Evolutionary conservation across 2,113 vertebrate genomes (phyloP).

Genomic region (Grus americana): DNA sequence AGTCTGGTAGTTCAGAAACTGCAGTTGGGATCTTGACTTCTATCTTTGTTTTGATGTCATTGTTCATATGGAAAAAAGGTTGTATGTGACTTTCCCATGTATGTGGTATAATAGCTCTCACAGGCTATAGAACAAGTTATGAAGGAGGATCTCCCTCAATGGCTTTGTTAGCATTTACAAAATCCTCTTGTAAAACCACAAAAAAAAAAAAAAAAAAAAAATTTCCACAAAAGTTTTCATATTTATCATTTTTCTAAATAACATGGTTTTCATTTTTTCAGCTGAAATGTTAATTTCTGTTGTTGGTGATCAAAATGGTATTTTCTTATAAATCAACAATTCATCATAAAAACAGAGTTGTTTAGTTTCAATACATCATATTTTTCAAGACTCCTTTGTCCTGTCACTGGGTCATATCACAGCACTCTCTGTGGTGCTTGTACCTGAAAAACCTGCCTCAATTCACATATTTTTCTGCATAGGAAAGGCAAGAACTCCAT

Average conservation of each 20-base stretch:
- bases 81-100: background rate
- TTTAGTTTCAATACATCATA: background rate
- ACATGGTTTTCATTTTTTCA: background rate
- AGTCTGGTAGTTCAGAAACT: background rate
- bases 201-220: background rate
- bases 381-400: background rate
- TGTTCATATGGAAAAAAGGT: background rate
- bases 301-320: background rate
- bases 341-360: background rate
- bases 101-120: background rate
- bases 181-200: background rate
- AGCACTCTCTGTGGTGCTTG: background rate
- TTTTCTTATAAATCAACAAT: background rate
- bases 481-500: background rate
- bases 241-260: background rate
- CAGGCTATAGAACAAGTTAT: background rate
- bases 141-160: background rate
- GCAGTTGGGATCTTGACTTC: background rate
- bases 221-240: background rate
- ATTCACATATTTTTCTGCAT: background rate
- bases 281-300: background rate
- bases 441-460: background rate
- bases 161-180: background rate
- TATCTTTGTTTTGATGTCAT: background rate
- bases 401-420: background rate